Evolutionary conservation across 2,113 vertebrate genomes (phyloP), one percentile per base, ranked within the genome.

Genomic region (cat (Felis catus)): DNA sequence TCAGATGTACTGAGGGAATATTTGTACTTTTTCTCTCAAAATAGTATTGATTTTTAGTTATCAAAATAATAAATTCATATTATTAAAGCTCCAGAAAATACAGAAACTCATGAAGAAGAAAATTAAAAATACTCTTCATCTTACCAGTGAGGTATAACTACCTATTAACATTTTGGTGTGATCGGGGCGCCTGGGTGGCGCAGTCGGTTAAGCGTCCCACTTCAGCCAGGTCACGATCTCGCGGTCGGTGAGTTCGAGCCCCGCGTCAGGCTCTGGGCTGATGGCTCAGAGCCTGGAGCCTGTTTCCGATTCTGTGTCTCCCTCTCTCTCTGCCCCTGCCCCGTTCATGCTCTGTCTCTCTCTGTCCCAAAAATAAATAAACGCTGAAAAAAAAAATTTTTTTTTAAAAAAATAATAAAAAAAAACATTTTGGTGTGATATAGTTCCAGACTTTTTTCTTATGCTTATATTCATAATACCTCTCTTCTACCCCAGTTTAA

Each of bases 21-120:
- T 65, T 93, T 95, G 31, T 95, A 80, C 19, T 65, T 96, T 82
- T 76, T 76, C n/a, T 70, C 18, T 29, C 68, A 91, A 87, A 95
- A 51, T 41, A 82, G 36, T 51, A 55, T 73, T 88, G 14, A 41
- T 76, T 84, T 84, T 73, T 14, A 31, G 8, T 66, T 94, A 87
- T 66, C 61, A 70, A 61, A 94, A 74, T 73, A 80, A 25, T 39
- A 53, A 84, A 84, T 84, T 92, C 3, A 53, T 95, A 53, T 81
- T 71, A 51, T 12, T 36, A 51, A 89, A 79, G 85, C 53, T 82
- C 79, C 36, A 71, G 13, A 94, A 83, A 82, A 53, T 70, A 53
- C 3, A 82, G 70, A 71, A 89, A 71, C 58, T 45, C 25, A 55
- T 33, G 21, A 86, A 81, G 41, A 84, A 61, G 71, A 94, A 90